Evolutionary conservation across 2,797 vertebrate genomes (phyloP).

Genomic region (Parauchenoglanis punctatus): DNA sequence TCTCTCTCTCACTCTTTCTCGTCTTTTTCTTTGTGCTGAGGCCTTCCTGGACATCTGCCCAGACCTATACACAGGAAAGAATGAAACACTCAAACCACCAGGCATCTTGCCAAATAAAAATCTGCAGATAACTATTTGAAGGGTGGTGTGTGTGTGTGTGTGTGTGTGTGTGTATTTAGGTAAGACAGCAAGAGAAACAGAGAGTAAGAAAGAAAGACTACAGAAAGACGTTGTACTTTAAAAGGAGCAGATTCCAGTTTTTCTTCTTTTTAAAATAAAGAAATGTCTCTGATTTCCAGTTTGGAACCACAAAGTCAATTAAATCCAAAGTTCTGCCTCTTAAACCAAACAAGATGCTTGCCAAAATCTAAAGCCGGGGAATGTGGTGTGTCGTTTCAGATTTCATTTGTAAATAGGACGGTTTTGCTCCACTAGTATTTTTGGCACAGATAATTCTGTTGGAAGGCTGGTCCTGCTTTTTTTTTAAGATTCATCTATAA

Average conservation of each 20-base stretch:
- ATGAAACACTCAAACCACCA: constrained; percentile 81
- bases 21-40: constrained; percentile 68
- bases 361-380: constrained; percentile 36
- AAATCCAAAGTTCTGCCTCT: constrained; percentile 47
- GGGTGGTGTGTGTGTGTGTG: constrained; percentile 38
- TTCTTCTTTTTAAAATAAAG: constrained; percentile 23
- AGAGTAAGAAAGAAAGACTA: neutral
- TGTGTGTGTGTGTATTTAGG: constrained; percentile 27
- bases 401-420: constrained; percentile 45
- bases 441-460: constrained; percentile 25
- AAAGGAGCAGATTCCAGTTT: constrained; percentile 37
- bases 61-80: constrained; percentile 88
- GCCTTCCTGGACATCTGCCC: constrained; percentile 94
- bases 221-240: constrained; percentile 32
- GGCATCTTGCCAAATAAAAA: constrained; percentile 79
- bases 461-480: neutral
- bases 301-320: constrained; percentile 43
- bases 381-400: constrained; percentile 48
- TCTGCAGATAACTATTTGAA: constrained; percentile 79
- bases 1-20: constrained; percentile 51
- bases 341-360: constrained; percentile 45
- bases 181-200: constrained; percentile 9
- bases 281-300: constrained; percentile 40
- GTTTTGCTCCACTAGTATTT: constrained; percentile 42
- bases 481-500: constrained; percentile 6